Evolutionary conservation across 2,888 invertebrate genomes (phyloP).

Genomic region (Hermodice carunculata): DNA sequence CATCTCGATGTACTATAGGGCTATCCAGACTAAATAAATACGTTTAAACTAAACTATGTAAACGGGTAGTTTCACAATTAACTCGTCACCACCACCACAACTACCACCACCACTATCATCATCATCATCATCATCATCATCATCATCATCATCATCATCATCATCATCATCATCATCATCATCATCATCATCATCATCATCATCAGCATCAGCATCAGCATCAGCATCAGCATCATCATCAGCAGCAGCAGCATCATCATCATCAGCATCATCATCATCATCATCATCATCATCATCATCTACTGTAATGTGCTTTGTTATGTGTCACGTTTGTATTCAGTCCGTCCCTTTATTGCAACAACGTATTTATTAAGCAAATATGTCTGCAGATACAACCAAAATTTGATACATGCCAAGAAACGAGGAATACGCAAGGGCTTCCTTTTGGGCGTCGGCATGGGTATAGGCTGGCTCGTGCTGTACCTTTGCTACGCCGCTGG

Average conservation of each 20-base stretch:
- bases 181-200: conserved; percentile 19
- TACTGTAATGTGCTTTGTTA: background rate
- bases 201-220: too few relatives aligned
- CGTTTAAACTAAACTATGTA: too few relatives aligned
- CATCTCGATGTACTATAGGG: too few relatives aligned
- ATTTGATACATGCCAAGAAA: conserved; percentile 62
- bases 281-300: background rate
- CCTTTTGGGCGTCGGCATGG: conserved; percentile 62
- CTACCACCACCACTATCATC: background rate
- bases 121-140: conserved; percentile 1
- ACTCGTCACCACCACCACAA: too few relatives aligned
- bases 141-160: conserved; percentile 23
- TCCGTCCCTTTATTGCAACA: too few relatives aligned
- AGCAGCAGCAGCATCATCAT: too few relatives aligned
- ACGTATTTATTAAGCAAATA: too few relatives aligned
- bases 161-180: conserved; percentile 24
- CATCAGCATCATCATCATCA: too few relatives aligned
- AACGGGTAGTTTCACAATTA: too few relatives aligned
- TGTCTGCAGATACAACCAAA: conserved; percentile 44
- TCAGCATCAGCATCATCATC: too few relatives aligned
- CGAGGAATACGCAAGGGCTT: conserved; percentile 68
- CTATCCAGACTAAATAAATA: too few relatives aligned
- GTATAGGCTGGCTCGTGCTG: conserved; percentile 75
- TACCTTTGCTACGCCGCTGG: conserved; percentile 76
- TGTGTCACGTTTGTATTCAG: too few relatives aligned